Base-by-base conservation (phyloP, 1,140 invertebrate genomes). In the Drosophila sturtevanti region DNA sequence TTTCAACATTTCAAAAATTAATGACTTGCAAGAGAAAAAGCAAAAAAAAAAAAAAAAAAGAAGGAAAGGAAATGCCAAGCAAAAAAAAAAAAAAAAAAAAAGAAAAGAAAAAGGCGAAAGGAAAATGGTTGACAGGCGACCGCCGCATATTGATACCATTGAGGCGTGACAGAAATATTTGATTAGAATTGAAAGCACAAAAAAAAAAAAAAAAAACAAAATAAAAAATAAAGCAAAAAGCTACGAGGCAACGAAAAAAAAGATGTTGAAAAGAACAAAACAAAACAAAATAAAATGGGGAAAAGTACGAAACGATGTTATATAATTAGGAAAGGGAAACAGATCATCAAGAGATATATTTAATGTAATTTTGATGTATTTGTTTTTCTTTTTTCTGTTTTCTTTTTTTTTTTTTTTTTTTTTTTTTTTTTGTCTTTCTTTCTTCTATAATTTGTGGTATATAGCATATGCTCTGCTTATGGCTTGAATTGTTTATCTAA, bases 331-430 rank as follows among this genome's bases (percentile, higher is more conserved):
- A 48, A 48, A 48, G n/a, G 44, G 12, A 18, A 18, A 24, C 14
- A 22, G 48, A 54, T 55, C 27, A 55, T 27, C n/a, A 9, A 18
- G 62, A 34, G 21, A 52, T 18, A 34, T 59, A 69, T 58, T 63
- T 86, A 87, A 86, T 86, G 84, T 87, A 87, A 89, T 86, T 87
- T 82, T 79, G 71, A 82, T 82, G 79, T 86, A 79, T 37, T 62
- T 72, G 31, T 18, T 34, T 34, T 34, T n/a, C 12, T 24, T 24
- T 24, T 24, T n/a, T n/a, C n/a, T n/a, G n/a, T n/a, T n/a, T n/a
- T n/a, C n/a, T n/a, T n/a, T 37, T 62, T 72, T 16, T 18, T 34
- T 34, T 34, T n/a, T 6, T 24, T 24, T 24, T 24, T 37, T 62
- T 72, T 16, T 18, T 34, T 34, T 34, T n/a, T 6, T 24, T 24